Evolutionary conservation across 2,797 vertebrate genomes (phyloP).

Genomic region (Acanthornis magna): DNA sequence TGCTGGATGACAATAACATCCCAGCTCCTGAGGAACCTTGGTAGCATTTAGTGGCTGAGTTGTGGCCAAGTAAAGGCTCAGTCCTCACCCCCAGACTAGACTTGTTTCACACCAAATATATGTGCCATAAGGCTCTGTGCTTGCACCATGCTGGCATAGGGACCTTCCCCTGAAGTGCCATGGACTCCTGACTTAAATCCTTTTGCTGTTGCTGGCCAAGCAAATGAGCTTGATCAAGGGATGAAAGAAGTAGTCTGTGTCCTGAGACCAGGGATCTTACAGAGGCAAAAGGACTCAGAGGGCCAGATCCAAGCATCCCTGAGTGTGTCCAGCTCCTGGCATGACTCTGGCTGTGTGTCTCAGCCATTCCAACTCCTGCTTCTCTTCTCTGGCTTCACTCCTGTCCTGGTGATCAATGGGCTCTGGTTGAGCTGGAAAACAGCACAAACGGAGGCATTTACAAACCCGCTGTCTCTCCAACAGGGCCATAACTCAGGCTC

Average conservation of each 20-base stretch:
- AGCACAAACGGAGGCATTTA: conserved; percentile 48
- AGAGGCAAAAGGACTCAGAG: background rate
- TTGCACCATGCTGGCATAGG: background rate
- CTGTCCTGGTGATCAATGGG: background rate
- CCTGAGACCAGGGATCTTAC: background rate
- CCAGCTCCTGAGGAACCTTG: background rate
- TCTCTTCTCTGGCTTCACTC: background rate
- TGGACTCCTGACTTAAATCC: background rate
- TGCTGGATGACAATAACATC: background rate
- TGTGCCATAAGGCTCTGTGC: background rate
- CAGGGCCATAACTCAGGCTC: conserved; percentile 45
- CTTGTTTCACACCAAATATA: background rate
- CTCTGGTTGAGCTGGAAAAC: conserved; percentile 8
- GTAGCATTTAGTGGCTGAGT: background rate
- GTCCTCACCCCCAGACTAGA: background rate
- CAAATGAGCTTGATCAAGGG: background rate
- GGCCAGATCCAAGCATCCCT: background rate
- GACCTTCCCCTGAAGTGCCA: accelerated
- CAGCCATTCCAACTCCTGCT: background rate
- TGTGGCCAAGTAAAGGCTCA: background rate
- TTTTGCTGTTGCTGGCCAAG: background rate
- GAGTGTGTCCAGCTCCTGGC: background rate
- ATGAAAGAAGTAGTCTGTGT: background rate
- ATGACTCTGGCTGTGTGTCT: accelerated
- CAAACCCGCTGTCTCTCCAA: conserved; percentile 24